These are phyloP conservation scores for Chinchilla lanigera DNA, from an alignment of 2,113 vertebrate genomes.

Conservation along the genomic window DNA sequence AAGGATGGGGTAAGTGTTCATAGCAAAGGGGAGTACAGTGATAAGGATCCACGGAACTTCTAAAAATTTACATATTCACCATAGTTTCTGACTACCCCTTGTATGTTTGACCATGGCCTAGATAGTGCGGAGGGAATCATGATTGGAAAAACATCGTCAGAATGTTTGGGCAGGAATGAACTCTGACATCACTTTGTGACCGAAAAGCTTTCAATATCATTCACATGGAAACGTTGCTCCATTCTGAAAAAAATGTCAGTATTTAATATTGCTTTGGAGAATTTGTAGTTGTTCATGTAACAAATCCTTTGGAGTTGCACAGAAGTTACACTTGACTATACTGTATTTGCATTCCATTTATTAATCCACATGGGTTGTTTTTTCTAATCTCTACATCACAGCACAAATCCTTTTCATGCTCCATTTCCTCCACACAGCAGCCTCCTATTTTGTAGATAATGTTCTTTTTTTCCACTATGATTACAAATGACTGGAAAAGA, in stretches of 20 bases:
- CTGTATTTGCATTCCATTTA: constrained; percentile 82
- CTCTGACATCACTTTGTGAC: neutral
- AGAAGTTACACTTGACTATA: constrained; percentile 75
- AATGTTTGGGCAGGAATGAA: neutral
- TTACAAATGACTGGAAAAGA: constrained; percentile 69
- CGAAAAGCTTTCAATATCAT: neutral
- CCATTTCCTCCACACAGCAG: constrained; percentile 79
- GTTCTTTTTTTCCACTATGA: constrained; percentile 71
- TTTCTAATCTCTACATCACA: constrained; percentile 84
- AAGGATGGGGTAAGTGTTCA: neutral
- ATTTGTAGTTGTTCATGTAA: constrained; percentile 25
- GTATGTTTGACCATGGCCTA: neutral
- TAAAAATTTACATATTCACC: neutral
- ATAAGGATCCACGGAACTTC: neutral
- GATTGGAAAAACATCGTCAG: neutral
- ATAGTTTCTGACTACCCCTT: neutral
- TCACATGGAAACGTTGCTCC: neutral
- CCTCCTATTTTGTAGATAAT: constrained; percentile 78
- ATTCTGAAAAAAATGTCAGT: neutral
- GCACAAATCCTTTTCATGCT: constrained; percentile 85
- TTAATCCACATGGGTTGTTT: constrained; percentile 80
- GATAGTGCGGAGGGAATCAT: neutral
- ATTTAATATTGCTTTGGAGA: constrained; percentile 57
- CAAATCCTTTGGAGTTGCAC: constrained; percentile 50
- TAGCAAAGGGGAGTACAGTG: neutral